Evolutionary conservation across 2,113 vertebrate genomes (phyloP).

Genomic region (Aplodontia rufa): DNA sequence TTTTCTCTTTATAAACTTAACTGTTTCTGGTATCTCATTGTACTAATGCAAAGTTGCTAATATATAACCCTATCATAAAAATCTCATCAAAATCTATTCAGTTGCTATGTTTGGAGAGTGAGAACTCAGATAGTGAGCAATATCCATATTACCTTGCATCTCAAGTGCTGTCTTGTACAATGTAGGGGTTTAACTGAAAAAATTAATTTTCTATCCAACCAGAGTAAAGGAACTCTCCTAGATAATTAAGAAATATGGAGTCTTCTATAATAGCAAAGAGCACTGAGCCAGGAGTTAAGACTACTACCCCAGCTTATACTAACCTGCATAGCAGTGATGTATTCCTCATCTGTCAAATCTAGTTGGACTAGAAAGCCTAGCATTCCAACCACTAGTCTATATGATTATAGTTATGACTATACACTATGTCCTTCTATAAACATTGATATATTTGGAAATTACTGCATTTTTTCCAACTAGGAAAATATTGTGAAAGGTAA

Average conservation of each 20-base stretch:
- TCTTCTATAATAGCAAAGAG: neutral
- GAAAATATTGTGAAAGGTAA: neutral
- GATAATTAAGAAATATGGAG: neutral
- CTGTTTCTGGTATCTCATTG: neutral
- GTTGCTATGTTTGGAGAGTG: neutral
- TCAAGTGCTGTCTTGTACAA: neutral
- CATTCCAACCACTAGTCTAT: neutral
- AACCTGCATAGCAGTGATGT: neutral
- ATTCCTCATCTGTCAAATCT: neutral
- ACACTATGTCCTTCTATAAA: neutral
- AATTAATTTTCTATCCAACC: neutral
- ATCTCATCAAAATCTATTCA: neutral
- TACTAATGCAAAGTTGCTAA: neutral
- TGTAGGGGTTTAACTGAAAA: neutral
- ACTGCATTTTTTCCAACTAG: neutral
- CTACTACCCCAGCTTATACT: neutral
- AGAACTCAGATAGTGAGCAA: neutral
- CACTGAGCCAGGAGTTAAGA: neutral
- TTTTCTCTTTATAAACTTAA: neutral
- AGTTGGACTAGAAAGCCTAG: neutral
- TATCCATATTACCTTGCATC: neutral
- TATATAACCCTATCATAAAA: neutral
- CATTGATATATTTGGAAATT: neutral
- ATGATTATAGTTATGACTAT: neutral
- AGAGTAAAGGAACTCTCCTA: constrained; percentile 24